Percentiles rank a stretch among this genome's conserved stretches.
These are phyloP conservation scores for Pseudopodoces humilis DNA, from an alignment of 2,113 vertebrate species.

Conservation along the genomic window DNA sequence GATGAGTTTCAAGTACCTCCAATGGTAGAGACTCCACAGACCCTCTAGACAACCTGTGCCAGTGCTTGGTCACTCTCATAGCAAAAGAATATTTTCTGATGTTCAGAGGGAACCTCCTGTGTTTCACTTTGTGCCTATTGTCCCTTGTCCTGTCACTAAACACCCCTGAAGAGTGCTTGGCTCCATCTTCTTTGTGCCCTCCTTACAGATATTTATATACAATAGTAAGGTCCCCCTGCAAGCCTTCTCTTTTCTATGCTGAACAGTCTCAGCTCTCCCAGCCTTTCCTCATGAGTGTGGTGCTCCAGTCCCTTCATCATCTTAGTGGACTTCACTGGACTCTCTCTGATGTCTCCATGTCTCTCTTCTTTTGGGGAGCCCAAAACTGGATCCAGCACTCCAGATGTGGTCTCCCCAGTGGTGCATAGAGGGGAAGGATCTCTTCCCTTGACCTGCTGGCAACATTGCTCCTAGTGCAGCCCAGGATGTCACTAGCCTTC, in stretches of 20 bases:
- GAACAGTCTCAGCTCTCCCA: neutral
- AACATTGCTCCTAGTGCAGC: neutral
- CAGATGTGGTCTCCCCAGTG: neutral
- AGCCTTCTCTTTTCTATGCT: neutral
- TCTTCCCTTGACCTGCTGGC: neutral
- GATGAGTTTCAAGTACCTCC: neutral
- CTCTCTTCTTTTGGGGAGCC: neutral
- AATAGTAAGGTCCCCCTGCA: neutral
- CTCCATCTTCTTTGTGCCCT: neutral
- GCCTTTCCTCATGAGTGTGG: neutral
- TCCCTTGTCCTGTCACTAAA: neutral
- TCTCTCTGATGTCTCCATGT: neutral
- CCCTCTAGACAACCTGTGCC: neutral
- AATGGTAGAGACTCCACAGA: neutral
- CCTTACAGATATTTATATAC: neutral
- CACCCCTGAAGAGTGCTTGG: neutral
- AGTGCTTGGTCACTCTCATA: neutral
- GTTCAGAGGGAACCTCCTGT: neutral
- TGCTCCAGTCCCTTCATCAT: neutral
- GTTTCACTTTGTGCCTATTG: neutral
- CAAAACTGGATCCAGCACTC: neutral
- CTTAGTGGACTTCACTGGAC: neutral
- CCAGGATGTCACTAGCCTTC: neutral
- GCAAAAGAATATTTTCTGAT: neutral
- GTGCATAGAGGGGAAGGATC: neutral